Base-by-base conservation (phyloP, 1,140 invertebrate genomes). In the Sinonovacula constricta region DNA sequence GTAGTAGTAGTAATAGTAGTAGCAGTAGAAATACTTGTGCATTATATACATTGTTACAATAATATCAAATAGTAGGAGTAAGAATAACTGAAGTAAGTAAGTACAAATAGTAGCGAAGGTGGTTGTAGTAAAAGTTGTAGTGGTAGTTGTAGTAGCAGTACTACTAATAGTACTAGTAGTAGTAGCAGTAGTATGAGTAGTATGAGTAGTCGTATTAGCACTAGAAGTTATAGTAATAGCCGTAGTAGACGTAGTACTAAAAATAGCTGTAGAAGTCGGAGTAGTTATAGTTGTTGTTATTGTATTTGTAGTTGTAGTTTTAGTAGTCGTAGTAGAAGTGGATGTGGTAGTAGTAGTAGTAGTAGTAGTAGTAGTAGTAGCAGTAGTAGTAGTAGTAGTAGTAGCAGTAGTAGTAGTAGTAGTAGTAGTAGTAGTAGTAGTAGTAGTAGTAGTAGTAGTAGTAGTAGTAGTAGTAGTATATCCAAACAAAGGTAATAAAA, bases 381-480 rank as follows among this genome's bases (percentile, higher is more conserved):
- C 24, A 59, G 56, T 59, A 59, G 56, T 14, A 59, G 56, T 59
- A 59, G 56, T 59, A 59, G 56, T 59, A 59, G 56, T 59, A 59
- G 24, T 59, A 59, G 56, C 24, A 59, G 56, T 59, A 59, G 56
- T 59, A 59, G 56, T 59, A 59, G 24, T 59, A 59, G 56, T 59
- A 59, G 56, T 59, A 59, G 56, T 59, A 59, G 56, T 59, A 59
- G 56, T 59, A 59, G 56, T 26, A 59, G 24, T 59, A 59, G 56
- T 59, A 59, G 56, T 59, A 59, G 56, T 59, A 59, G 56, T 26
- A 59, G 24, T 59, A 49, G 45, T 49, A 49, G 45, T 53, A 53
- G n/a, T n/a, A n/a, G n/a, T n/a, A n/a, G n/a, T n/a, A n/a, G n/a
- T n/a, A n/a, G n/a, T n/a, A n/a, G n/a, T 53, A 7, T 24, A 7